phyloP scores from a whole-genome alignment of 2,888 invertebrate genomes.

The Volucella bombylans region DNA sequence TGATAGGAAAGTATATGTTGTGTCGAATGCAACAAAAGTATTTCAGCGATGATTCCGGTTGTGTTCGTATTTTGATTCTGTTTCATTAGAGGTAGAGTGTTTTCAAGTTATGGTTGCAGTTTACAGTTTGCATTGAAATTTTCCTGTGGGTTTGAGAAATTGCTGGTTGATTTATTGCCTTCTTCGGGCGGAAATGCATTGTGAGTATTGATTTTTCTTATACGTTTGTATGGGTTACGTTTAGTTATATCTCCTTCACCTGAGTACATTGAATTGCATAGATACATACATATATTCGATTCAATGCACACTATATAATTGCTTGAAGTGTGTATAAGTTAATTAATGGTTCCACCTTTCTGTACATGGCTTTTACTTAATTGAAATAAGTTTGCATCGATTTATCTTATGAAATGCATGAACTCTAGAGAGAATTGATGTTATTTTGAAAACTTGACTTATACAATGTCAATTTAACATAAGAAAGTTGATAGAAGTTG shows the following conservation, averaged over 20 bases:
- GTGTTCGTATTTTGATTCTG: too few relatives aligned
- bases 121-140: too few relatives aligned
- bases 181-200: background rate
- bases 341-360: background rate
- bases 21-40: conserved; percentile 5
- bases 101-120: background rate
- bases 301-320: conserved; percentile 2
- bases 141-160: background rate
- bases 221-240: too few relatives aligned
- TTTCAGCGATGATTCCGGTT: background rate
- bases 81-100: background rate
- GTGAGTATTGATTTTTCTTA: conserved; percentile 44
- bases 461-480: too few relatives aligned
- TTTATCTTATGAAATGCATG: background rate
- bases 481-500: too few relatives aligned
- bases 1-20: conserved; percentile 43
- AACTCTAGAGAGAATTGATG: background rate
- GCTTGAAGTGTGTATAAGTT: background rate
- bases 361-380: conserved; percentile 15
- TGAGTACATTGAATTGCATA: too few relatives aligned
- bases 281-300: background rate
- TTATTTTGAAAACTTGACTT: too few relatives aligned
- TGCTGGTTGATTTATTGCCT: conserved; percentile 18
- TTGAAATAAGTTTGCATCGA: background rate
- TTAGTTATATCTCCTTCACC: too few relatives aligned